Conservation (phyloP, 2,113 vertebrate species). For the Nipponia nippon region DNA sequence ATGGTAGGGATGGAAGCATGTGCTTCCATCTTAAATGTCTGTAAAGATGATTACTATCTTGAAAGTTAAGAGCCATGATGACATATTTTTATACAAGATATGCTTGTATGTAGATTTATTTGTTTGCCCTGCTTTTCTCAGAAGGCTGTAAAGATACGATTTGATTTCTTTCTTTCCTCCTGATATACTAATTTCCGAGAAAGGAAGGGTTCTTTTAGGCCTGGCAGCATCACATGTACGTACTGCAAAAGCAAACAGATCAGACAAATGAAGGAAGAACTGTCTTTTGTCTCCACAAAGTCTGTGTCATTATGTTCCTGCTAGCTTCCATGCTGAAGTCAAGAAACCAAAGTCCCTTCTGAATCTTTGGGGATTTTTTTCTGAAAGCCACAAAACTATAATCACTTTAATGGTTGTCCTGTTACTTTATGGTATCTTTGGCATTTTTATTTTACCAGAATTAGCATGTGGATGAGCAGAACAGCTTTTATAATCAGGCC, state of each 20-base stretch:
- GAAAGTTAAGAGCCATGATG: not conserved
- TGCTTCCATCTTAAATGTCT: not conserved
- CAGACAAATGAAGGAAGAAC: not conserved
- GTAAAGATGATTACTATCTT: not conserved
- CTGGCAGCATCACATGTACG: not conserved
- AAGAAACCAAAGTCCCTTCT: not conserved
- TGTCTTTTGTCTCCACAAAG: not conserved
- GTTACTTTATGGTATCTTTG: not conserved
- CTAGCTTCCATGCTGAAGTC: not conserved
- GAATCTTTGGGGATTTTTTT: not conserved
- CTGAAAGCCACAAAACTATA: not conserved
- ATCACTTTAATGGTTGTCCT: not conserved
- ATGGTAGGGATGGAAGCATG: not conserved
- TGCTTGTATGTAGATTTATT: not conserved
- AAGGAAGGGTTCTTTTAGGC: not conserved
- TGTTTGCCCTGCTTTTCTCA: not conserved
- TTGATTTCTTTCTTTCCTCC: not conserved
- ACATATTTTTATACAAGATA: not conserved
- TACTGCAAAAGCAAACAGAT: not conserved
- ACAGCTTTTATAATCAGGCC: not conserved
- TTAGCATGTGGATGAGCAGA: not conserved
- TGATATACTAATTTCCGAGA: not conserved
- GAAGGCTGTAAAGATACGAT: not conserved
- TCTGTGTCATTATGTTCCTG: not conserved
- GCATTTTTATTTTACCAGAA: constrained; percentile 21